Evolutionary conservation across 2,888 invertebrate species (phyloP), one percentile per base, ranked within the genome.

Genomic region (Hydropsyche betteni): DNA sequence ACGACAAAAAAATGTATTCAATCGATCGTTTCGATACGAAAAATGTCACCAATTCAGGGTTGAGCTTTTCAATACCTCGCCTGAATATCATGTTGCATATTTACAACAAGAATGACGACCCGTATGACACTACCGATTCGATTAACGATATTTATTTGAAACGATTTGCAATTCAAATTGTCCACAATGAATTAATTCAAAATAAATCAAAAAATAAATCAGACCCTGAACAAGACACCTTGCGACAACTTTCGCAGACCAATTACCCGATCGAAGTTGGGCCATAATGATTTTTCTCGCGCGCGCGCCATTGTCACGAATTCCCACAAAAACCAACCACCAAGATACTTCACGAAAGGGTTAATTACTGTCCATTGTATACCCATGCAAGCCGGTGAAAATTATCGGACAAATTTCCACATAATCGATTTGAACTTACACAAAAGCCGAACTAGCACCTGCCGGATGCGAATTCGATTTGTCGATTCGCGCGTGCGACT

Each of bases 231-330:
- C 8, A 36, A 34, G 36, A 87, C 87, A 86, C 86, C 83, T 82
- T 87, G 64, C 64, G 87, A 87, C 87, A 87, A 87, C 86, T 87
- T 44, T 87, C 87, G 87, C 87, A 86, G 87, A 83, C 87, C 87
- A 87, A 87, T 87, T 87, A 87, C 87, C 87, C 87, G 87, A 87
- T 87, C 75, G 76, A 70, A 58, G 55, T 55, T 53, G 77, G 58
- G n/a, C 24, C 58, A 75, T 75, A 78, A 76, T 78, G 75, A 71
- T 68, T 68, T 44, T 44, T 61, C 69, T 33, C 36, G 68, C 75
- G 70, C 75, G 71, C 38, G 44, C 68, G 34, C 52, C 70, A 52
- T 12, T 52, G 52, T 33, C 69, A 16, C 64, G 36, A 8, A 36
- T 44, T 4, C 24, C 16, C 61, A 44, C 72, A 55, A 44, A 72